Base-by-base conservation (phyloP, 2,888 invertebrate genomes). In the Megalurothrips usitatus region DNA sequence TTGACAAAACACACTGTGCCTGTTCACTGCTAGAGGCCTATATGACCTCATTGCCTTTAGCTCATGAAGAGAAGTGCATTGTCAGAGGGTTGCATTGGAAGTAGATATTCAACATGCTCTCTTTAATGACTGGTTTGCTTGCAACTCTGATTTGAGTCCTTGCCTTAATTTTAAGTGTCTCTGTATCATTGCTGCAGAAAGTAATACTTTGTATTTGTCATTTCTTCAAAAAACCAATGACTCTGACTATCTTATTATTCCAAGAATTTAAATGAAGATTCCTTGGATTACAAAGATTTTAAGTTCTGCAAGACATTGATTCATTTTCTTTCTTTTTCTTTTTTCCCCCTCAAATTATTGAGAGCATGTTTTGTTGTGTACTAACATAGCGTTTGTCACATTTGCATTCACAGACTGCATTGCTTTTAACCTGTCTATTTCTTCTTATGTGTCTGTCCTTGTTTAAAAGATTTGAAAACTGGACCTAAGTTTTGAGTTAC, bases 341-440 rank as follows among this genome's bases (percentile, higher is more conserved):
- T 43, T 43, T 43, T 43, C 6, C 34, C 34, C 34, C 34, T 43
- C 34, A 43, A 43, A 43, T 43, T 26, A 75, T 75, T 12, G 68
- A 75, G 68, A 75, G 68, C 68, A 75, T 75, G 68, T 75, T 26
- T 12, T 23, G 26, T 23, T 75, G 68, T 75, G 23, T 75, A 75
- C 68, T 75, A 75, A 75, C 68, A 75, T 75, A 75, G 68, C 26
- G 23, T 75, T 75, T 75, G 68, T 26, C 68, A 75, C 26, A 26
- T 26, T 75, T 75, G 68, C 68, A 75, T 75, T 26, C 68, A 75
- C 68, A 75, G 68, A 26, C 68, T 75, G 68, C 68, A 75, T 75
- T 75, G 68, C 68, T 75, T 75, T 75, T 75, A 75, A 75, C 68
- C 23, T 75, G n/a, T 75, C 26, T 75, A n/a, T 75, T 75, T 75